Evolutionary conservation across 2,888 invertebrate genomes (phyloP), one percentile per base, ranked within the genome.

Genomic region (Thecocarcelia acutangulata): DNA sequence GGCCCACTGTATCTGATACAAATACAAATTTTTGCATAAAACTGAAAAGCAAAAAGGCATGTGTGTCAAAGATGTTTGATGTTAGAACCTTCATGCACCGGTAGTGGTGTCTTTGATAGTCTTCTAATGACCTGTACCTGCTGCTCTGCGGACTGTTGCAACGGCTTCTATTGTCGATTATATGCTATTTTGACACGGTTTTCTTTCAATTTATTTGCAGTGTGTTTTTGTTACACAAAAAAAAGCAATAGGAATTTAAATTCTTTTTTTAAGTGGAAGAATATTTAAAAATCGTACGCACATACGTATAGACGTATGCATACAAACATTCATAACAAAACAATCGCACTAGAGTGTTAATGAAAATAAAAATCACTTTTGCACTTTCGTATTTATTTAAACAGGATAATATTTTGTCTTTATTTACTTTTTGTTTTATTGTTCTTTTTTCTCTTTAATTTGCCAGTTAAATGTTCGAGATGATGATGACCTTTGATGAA

Each of bases 341-440:
- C 8, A 63, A 56, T 83, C 75, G 66, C 79, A 83, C 79, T 75
- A 75, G 66, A 78, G 61, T 75, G 75, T 68, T 83, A 79, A 83
- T 79, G 72, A 72, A 72, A 56, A 40, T 58, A 46, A 80, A 64
- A 73, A 68, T 72, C 68, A 61, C 33, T 56, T 70, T 66, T 44
- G 61, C 58, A 52, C 24, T n/a, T n/a, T 68, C 61, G 19, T 66
- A 46, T 69, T 74, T 68, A 73, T 78, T 82, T 64, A 40, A 21
- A 11, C 70, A 70, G 74, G 70, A 70, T 70, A 17, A 72, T 40
- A 78, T 78, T 72, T 56, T 19, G 8, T 40, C 46, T 70, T 66
- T 58, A 50, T 50, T 64, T 73, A 37, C 70, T 8, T 66, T 70
- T 70, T 46, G 24, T 44, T 52, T 69, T 73, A 68, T 76, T 76